Evolutionary conservation across 2,113 vertebrate genomes (phyloP).

Genomic region (Gavia stellata): DNA sequence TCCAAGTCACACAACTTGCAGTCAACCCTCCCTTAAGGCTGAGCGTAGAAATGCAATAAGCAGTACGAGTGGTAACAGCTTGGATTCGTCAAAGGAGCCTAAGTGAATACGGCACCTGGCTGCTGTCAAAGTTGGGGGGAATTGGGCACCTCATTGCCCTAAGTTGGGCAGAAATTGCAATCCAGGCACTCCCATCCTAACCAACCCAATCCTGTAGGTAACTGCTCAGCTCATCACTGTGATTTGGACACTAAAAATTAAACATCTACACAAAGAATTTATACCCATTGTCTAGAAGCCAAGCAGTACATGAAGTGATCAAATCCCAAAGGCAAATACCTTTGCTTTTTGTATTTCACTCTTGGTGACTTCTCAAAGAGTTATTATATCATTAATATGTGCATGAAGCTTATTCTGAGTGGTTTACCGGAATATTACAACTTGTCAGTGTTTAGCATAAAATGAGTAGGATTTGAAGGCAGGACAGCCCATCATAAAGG

Average conservation of each 20-base stretch:
- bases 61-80: neutral
- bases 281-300: neutral
- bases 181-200: neutral
- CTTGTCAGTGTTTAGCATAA: constrained; percentile 25
- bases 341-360: neutral
- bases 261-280: neutral
- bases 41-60: neutral
- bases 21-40: neutral
- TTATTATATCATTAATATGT: neutral
- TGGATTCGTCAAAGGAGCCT: neutral
- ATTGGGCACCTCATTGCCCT: neutral
- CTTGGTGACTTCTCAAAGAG: neutral
- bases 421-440: constrained; percentile 22
- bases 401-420: neutral
- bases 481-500: neutral
- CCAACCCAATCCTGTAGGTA: neutral
- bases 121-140: neutral
- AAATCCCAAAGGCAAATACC: neutral
- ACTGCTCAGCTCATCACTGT: neutral
- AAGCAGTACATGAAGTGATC: neutral
- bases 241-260: neutral
- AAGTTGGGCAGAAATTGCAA: neutral
- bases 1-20: neutral
- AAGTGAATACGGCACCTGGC: neutral
- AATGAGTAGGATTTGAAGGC: neutral